phyloP scores from a whole-genome alignment of 2,797 vertebrate genomes.

The Danio jaintianensis region DNA sequence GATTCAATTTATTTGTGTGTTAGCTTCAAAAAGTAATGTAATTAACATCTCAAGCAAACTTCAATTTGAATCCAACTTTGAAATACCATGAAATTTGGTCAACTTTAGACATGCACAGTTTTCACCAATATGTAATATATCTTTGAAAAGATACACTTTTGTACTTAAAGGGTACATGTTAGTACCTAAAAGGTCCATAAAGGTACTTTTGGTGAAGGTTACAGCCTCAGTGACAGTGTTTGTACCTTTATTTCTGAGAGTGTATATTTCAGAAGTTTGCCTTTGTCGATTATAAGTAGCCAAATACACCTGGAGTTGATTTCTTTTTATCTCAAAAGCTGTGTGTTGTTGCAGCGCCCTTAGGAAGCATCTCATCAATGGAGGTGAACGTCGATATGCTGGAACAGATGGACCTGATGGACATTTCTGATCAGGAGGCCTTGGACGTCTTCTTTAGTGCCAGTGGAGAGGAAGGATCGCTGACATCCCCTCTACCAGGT shows the following conservation, averaged over 20 bases:
- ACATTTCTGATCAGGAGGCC: conserved; percentile 92
- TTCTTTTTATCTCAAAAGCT: neutral
- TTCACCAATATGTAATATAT: too few relatives aligned
- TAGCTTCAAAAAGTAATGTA: neutral
- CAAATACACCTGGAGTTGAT: neutral
- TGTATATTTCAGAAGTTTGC: too few relatives aligned
- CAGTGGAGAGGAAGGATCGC: conserved; percentile 78
- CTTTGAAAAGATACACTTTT: too few relatives aligned
- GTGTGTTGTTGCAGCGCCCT: conserved; percentile 68
- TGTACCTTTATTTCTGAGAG: too few relatives aligned
- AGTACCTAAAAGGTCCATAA: too few relatives aligned
- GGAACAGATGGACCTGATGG: conserved; percentile 93
- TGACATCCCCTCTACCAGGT: conserved; percentile 81
- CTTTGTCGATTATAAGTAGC: neutral
- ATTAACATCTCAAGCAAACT: neutral
- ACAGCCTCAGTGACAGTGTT: too few relatives aligned
- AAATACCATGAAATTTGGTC: too few relatives aligned
- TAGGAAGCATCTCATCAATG: conserved; percentile 91
- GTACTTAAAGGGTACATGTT: too few relatives aligned
- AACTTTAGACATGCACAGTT: too few relatives aligned
- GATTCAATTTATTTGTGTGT: too few relatives aligned
- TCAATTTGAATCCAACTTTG: too few relatives aligned
- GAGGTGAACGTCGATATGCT: conserved; percentile 96
- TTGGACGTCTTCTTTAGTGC: conserved; percentile 92
- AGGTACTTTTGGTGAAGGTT: too few relatives aligned